Evolutionary conservation across 2,113 vertebrate species (phyloP), one percentile per base, ranked within the genome.

Genomic region (Hypanus sabinus): DNA sequence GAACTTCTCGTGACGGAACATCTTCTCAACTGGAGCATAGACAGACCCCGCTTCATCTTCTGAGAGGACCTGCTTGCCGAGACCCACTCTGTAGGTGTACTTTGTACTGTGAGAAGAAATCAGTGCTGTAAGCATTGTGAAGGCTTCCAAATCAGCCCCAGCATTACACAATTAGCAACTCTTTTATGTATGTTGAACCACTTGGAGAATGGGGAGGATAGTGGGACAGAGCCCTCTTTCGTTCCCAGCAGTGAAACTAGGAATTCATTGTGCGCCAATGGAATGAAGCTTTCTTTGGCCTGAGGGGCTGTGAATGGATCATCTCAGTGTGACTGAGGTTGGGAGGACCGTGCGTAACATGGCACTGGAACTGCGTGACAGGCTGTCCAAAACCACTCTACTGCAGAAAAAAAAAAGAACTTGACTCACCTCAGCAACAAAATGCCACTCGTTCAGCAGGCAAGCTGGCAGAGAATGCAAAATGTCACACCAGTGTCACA

Each of bases 1-100:
- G 97, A 97, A 99, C 0, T 97, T 97, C 96, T 98, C 97, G 0
- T 99, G 98, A 79, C 99, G 98, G 0, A 98, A 94, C 0, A 96
- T 96, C 95, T 97, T 97, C 94, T 98, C 98, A 9, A 98, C 96
- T 0, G 80, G 94, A 18, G 97, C 96, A 0, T 95, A 95, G 95
- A 96, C 11, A 0, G 98, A 96, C 2, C 96, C 97, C 0, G 93
- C 60, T 94, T 99, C 96, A 0, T 96, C 95, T 11, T 68, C 95
- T 0, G 94, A 0, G 75, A 99, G 97, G 95, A 97, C 96, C 94
- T 98, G 94, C 95, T 98, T 98, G 30, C 99, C 99, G 94, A 99
- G 96, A 93, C 94, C 95, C 94, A 99, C 98, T 0, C 98, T 98
- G 96, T 99, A 99, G 6, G 96, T 97, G 88, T 94, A 2, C 62